These are phyloP conservation scores for Xiphorhynchus erythropygius DNA, from an alignment of 2,797 vertebrate genomes.

Conservation along the genomic window DNA sequence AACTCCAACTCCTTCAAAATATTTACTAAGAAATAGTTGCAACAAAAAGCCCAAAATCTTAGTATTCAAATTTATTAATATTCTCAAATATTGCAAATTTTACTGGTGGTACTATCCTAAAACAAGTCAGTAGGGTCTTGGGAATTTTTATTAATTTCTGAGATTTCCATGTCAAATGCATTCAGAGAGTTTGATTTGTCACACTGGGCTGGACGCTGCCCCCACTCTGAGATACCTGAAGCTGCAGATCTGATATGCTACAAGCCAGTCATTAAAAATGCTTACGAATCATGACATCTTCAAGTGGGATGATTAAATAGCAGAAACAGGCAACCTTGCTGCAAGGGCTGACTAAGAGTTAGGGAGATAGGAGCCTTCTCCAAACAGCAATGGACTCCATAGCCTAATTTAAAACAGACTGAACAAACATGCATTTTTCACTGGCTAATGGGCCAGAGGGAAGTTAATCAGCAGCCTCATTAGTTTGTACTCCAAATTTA, in stretches of 20 bases:
- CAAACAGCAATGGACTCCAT: neutral
- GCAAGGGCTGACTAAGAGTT: neutral
- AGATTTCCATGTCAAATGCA: neutral
- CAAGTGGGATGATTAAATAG: neutral
- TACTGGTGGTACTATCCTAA: neutral
- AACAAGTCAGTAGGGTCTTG: neutral
- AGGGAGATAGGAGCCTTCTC: neutral
- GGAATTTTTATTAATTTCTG: neutral
- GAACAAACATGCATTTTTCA: neutral
- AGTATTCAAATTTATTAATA: neutral
- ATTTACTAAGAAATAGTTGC: neutral
- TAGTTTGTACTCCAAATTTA: neutral
- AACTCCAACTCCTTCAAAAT: slow-evolving; percentile 8
- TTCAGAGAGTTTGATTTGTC: neutral
- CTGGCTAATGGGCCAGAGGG: neutral
- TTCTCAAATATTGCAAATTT: neutral
- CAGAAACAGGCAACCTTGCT: neutral
- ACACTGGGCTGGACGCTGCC: neutral
- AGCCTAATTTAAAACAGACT: neutral
- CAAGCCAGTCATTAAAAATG: neutral
- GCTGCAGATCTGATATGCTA: neutral
- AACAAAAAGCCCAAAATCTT: neutral
- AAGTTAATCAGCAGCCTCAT: neutral
- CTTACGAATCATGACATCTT: neutral
- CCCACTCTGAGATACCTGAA: neutral